phyloP scores from a whole-genome alignment of 2,888 invertebrate species.

The Pyrgus malvae region DNA sequence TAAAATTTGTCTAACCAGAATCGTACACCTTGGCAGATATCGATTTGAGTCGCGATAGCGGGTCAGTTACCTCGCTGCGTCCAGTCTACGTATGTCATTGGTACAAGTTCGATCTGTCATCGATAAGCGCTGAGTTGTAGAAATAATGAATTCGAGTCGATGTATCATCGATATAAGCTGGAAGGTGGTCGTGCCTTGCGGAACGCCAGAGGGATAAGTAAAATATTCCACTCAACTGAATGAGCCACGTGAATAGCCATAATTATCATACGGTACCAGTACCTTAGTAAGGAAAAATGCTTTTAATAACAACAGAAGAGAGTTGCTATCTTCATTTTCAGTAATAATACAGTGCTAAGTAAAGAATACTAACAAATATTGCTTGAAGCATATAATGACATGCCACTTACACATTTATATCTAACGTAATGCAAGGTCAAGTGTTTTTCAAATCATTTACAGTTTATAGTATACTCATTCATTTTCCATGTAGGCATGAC shows the following conservation, averaged over 20 bases:
- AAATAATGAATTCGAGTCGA: conserved; percentile 61
- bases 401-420: no score
- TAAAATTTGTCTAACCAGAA: conserved; percentile 44
- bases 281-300: conserved; percentile 23
- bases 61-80: conserved; percentile 37
- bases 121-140: conserved; percentile 38
- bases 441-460: no score
- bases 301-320: not conserved
- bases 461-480: no score
- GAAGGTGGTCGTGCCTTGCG: conserved; percentile 64
- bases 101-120: conserved; percentile 30
- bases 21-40: conserved; percentile 43
- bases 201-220: conserved; percentile 67
- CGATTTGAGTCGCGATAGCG: conserved; percentile 33
- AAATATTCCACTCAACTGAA: conserved; percentile 72
- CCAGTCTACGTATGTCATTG: conserved; percentile 13
- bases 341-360: no score
- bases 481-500: no score
- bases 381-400: no score
- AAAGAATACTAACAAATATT: no score
- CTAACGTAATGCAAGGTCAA: no score
- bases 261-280: conserved; percentile 50
- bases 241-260: conserved; percentile 60
- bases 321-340: no score
- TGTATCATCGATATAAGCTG: conserved; percentile 61